Conservation (phyloP, 2,113 vertebrate species). For the Gyps fulvus region DNA sequence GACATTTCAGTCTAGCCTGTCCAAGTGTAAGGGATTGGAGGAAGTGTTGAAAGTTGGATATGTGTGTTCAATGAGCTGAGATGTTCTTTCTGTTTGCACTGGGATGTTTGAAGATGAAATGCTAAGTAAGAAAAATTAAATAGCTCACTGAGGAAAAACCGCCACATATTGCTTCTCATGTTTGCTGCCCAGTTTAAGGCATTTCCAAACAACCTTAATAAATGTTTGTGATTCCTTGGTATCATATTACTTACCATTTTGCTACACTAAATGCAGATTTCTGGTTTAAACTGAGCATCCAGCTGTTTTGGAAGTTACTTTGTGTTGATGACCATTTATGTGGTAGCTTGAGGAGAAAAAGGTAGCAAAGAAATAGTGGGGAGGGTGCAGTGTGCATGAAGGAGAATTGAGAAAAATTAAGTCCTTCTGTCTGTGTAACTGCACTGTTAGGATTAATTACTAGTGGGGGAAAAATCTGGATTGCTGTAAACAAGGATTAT, state of each 20-base stretch:
- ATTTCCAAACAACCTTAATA: not conserved
- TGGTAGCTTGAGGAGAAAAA: not conserved
- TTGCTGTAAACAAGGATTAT: not conserved
- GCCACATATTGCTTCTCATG: not conserved
- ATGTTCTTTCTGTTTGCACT: not conserved
- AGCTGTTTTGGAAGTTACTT: not conserved
- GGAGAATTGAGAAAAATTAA: not conserved
- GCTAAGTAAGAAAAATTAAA: not conserved
- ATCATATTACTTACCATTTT: not conserved
- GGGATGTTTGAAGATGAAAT: not conserved
- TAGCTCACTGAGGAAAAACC: not conserved
- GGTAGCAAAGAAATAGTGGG: not conserved
- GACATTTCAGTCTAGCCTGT: not conserved
- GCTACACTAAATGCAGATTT: not conserved
- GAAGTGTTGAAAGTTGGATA: not conserved
- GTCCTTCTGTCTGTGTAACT: not conserved
- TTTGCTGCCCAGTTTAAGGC: not conserved
- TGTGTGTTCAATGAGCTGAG: not conserved
- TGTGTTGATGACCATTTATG: not conserved
- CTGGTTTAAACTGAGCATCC: not conserved
- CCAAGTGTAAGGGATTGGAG: not conserved
- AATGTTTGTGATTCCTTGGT: not conserved
- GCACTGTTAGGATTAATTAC: not conserved
- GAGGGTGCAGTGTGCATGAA: not conserved
- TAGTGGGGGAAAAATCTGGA: not conserved